Base-by-base conservation (phyloP, 2,888 invertebrate genomes). In the Monochamus alternatus region DNA sequence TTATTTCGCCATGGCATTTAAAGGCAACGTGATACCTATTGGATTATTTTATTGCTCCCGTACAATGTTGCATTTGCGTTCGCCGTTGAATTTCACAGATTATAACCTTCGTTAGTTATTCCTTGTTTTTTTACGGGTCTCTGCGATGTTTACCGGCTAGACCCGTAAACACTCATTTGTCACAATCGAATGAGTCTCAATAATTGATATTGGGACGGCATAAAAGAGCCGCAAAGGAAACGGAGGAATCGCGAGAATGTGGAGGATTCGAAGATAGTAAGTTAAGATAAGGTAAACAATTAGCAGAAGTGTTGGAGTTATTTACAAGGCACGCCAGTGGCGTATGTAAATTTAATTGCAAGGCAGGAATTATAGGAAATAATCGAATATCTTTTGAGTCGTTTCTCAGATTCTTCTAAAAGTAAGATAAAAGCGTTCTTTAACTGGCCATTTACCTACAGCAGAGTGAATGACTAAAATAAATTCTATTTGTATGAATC, bases 281-380 rank as follows among this genome's bases (percentile, higher is more conserved):
- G 81, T 85, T 82, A 83, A 85, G 85, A 85, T 85, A 85, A 84
- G 78, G 79, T 76, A 81, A 84, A 85, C 85, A 85, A 85, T 85
- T 85, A 85, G 85, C 84, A 80, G 55, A 84, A 80, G 82, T 84
- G 84, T 84, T 83, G 80, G 80, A 80, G 82, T 84, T 83, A 84
- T 85, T 85, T 84, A 84, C 84, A 78, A 76, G 69, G 80, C 55
- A 75, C 75, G 55, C n/a, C 55, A 55, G 55, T 55, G 55, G 14
- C 55, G 55, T 55, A 47, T 47, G 47, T 10, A 47, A 47, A 62
- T 38, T 62, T 64, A 30, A 64, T 64, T 64, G n/a, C 43, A 9
- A 10, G n/a, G 32, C 38, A 47, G 64, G 43, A 14, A 43, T 59
- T 38, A 38, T 38, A 5, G 38, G n/a, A 59, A 59, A 59, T 59